phyloP scores from a whole-genome alignment of 2,888 invertebrate genomes.

The Megamerina dolium region DNA sequence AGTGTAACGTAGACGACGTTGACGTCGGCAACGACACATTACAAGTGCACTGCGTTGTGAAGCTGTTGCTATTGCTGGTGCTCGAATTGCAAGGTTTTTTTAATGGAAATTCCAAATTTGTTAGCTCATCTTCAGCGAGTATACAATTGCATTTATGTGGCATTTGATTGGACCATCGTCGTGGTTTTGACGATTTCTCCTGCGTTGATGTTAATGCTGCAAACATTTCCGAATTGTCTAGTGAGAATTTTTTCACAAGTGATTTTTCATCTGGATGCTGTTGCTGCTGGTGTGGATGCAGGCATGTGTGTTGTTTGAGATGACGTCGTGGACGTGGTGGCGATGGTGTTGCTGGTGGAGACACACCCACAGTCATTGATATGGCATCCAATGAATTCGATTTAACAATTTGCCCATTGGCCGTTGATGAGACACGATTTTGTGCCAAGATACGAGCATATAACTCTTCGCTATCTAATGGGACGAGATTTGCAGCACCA shows the following conservation, averaged over 20 bases:
- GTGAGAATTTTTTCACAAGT: conserved; percentile 38
- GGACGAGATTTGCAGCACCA: conserved; percentile 36
- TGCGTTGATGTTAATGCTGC: conserved; percentile 7
- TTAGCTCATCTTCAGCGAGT: not conserved
- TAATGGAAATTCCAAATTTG: not conserved
- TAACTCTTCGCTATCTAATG: conserved; percentile 45
- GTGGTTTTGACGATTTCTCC: conserved; percentile 19
- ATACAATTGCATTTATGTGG: conserved; percentile 33
- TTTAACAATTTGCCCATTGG: conserved; percentile 35
- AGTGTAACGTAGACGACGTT: conserved; percentile 7
- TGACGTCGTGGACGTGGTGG: conserved; percentile 36
- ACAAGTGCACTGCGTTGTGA: conserved; percentile 3
- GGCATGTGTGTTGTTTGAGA: conserved; percentile 36
- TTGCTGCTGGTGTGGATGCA: conserved; percentile 13
- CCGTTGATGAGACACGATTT: conserved; percentile 23
- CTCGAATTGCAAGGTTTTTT: not conserved
- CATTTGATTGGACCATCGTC: conserved; percentile 40
- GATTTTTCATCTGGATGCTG: conserved; percentile 19
- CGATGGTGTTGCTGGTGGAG: conserved; percentile 41
- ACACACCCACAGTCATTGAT: conserved; percentile 36
- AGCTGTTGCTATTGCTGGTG: conserved; percentile 2
- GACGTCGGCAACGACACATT: conserved; percentile 3
- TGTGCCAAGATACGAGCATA: conserved; percentile 45
- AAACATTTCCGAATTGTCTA: conserved; percentile 29
- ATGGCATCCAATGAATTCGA: conserved; percentile 47